These are phyloP conservation scores for Epizoanthus rinbou DNA, from an alignment of 92 coral and sea anemone genomes.

Conservation along the genomic window DNA sequence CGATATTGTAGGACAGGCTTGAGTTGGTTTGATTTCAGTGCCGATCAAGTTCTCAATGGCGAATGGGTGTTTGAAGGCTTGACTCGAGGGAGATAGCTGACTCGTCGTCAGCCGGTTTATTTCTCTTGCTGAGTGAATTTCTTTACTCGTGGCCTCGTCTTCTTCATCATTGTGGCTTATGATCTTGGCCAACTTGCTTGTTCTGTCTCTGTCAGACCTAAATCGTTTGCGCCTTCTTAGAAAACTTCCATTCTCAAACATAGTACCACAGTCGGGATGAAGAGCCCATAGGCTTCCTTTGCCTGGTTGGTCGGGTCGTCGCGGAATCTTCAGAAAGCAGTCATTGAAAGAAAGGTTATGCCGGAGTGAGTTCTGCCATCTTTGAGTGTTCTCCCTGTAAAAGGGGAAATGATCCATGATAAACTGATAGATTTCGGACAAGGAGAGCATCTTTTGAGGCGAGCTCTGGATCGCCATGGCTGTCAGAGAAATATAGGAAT, in stretches of 20 bases:
- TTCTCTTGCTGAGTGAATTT: constrained; percentile 36
- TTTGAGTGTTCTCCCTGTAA: constrained; percentile 96
- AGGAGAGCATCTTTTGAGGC: constrained; percentile 97
- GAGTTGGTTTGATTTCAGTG: constrained; percentile 60
- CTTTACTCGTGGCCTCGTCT: constrained; percentile 14
- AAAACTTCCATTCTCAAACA: constrained; percentile 99
- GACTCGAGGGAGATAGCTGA: constrained; percentile 54
- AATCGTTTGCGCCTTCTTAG: constrained; percentile 93
- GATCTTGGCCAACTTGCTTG: constrained; percentile 68
- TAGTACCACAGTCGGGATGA: constrained; percentile 98
- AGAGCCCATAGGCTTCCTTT: constrained; percentile 99
- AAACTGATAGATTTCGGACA: constrained; percentile 96
- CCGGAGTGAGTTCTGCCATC: constrained; percentile 98
- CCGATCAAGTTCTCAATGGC: constrained; percentile 97
- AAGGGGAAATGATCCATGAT: constrained; percentile 99
- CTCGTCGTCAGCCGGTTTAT: constrained; percentile 36
- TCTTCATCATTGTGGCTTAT: constrained; percentile 67
- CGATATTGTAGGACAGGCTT: constrained; percentile 52
- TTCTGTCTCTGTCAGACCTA: constrained; percentile 89
- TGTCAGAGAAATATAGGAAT: constrained; percentile 92
- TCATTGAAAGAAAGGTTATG: constrained; percentile 97
- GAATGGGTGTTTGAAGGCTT: constrained; percentile 88
- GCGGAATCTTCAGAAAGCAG: constrained; percentile 96
- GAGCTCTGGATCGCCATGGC: constrained; percentile 99
- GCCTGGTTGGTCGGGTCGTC: constrained; percentile 98